Conservation (phyloP, 92 coral and sea anemone species). For the Parazoanthus darwini region DNA sequence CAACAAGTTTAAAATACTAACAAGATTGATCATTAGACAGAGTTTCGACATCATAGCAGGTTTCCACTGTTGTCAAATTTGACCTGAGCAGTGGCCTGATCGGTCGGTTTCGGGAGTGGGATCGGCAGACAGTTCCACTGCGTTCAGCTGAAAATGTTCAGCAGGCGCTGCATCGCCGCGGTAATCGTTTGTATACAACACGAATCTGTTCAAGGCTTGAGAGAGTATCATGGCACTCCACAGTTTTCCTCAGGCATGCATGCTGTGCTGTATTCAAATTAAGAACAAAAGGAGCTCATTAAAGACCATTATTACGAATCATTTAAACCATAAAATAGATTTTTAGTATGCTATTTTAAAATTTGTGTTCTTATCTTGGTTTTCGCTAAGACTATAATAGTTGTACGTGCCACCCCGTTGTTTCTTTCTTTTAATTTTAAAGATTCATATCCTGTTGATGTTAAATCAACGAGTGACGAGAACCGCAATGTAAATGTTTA, state of each 20-base stretch:
- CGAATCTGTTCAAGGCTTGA: neutral
- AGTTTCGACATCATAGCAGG: too few relatives aligned
- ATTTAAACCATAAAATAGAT: neutral
- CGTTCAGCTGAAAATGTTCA: neutral
- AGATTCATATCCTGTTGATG: neutral
- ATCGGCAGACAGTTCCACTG: neutral
- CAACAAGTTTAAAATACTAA: neutral
- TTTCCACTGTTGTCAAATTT: too few relatives aligned
- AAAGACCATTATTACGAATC: neutral
- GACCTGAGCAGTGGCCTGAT: neutral
- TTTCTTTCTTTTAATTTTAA: too few relatives aligned
- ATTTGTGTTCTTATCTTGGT: neutral
- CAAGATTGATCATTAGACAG: neutral
- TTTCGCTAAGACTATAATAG: neutral
- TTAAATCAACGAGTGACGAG: neutral
- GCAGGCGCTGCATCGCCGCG: neutral
- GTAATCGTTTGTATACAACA: neutral
- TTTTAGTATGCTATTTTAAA: neutral
- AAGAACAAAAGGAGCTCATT: neutral
- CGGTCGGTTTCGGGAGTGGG: neutral
- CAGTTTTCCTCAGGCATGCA: neutral
- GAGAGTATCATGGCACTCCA: neutral
- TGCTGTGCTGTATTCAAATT: conserved; percentile 31
- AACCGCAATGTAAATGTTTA: neutral
- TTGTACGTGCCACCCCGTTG: neutral